Evolutionary conservation across 1,140 invertebrate species (phyloP).

Genomic region (Aphelinus certus): DNA sequence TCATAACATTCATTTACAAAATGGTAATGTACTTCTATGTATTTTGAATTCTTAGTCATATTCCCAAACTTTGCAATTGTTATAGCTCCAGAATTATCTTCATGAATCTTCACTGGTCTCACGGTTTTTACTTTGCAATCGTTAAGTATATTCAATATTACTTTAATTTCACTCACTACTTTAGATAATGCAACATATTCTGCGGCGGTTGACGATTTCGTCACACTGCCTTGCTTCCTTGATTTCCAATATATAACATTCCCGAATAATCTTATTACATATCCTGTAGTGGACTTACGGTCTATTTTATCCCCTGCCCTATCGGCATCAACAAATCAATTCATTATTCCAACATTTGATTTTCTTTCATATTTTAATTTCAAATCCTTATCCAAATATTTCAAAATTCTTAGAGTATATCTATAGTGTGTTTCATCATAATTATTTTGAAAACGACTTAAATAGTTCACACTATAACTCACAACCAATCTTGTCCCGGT

Average conservation of each 20-base stretch:
- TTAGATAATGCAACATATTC: constrained; percentile 42
- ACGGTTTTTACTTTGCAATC: constrained; percentile 23
- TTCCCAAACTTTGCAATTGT: neutral
- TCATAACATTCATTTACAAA: neutral
- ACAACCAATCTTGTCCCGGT: neutral
- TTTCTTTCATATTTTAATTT: neutral
- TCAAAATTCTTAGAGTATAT: constrained; percentile 8
- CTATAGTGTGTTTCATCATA: neutral
- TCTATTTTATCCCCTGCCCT: constrained; percentile 51
- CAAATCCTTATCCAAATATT: constrained; percentile 8
- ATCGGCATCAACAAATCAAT: constrained; percentile 51
- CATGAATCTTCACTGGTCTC: constrained; percentile 26
- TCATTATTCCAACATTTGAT: neutral
- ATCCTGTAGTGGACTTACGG: constrained; percentile 50
- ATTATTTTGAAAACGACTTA: constrained; percentile 4
- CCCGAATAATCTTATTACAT: constrained; percentile 44
- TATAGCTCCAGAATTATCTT: neutral
- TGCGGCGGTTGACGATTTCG: constrained; percentile 35
- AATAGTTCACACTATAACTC: neutral
- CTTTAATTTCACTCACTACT: constrained; percentile 33
- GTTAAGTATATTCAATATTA: constrained; percentile 31
- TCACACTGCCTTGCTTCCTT: constrained; percentile 35
- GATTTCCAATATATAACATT: constrained; percentile 32
- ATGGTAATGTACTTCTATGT: neutral
- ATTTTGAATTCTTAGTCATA: neutral